Conservation (phyloP, 1,140 invertebrate genomes). For the Hycleus phaleratus region DNA sequence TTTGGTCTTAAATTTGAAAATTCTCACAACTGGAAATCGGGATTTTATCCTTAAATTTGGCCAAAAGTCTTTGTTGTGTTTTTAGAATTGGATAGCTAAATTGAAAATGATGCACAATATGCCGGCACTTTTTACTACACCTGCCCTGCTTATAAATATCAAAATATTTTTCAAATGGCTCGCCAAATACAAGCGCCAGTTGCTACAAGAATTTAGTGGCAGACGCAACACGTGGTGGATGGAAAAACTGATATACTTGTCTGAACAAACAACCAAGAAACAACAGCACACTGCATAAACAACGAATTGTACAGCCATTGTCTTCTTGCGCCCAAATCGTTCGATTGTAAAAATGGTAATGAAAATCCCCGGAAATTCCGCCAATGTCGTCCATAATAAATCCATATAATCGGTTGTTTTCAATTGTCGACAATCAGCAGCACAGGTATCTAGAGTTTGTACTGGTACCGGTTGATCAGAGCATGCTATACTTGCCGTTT, state of each 20-base stretch:
- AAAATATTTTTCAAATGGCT: too few species aligned
- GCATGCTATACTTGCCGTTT: conserved; percentile 50
- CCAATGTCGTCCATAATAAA: conserved; percentile 87
- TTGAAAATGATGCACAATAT: too few species aligned
- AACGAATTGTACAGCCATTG: conserved; percentile 89
- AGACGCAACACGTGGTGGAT: too few species aligned
- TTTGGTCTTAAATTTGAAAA: too few species aligned
- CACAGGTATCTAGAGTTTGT: conserved; percentile 48
- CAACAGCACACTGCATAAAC: conserved; percentile 77
- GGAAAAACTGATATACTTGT: conserved; percentile 53
- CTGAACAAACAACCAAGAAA: conserved; percentile 67
- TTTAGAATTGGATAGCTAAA: too few species aligned
- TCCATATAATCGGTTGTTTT: conserved; percentile 86
- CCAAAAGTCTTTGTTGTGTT: too few species aligned
- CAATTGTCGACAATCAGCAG: conserved; percentile 65
- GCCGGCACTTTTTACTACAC: too few species aligned
- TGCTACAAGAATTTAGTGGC: too few species aligned
- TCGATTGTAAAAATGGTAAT: conserved; percentile 89
- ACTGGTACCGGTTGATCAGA: conserved; percentile 32
- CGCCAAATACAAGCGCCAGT: too few species aligned
- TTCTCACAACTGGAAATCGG: too few species aligned
- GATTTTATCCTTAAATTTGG: too few species aligned
- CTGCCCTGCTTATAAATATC: too few species aligned
- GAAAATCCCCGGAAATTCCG: conserved; percentile 93
- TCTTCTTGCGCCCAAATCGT: conserved; percentile 81